A percentile compares a stretch with the other conserved stretches of the same genome.
Evolutionary conservation across 2,113 vertebrate genomes (phyloP).

Genomic region (Tiliqua scincoides): DNA sequence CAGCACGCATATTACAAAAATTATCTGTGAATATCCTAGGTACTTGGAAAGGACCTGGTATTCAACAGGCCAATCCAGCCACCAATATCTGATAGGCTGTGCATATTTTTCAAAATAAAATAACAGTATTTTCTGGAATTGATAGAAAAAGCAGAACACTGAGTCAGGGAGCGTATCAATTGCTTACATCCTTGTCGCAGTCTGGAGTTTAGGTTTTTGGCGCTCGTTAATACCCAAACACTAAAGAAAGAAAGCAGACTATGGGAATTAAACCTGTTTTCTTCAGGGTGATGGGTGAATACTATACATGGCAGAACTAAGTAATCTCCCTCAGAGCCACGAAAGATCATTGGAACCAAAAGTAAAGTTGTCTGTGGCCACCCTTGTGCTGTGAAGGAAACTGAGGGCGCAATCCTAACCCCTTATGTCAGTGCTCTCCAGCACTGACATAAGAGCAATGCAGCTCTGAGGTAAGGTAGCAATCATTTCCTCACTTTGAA

Average conservation of each 20-base stretch:
- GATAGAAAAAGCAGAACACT: neutral
- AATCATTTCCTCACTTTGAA: too few species aligned
- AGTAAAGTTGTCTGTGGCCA: neutral
- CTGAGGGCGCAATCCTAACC: too few species aligned
- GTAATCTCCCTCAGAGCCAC: neutral
- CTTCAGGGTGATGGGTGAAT: neutral
- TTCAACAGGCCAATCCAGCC: too few species aligned
- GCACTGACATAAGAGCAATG: too few species aligned
- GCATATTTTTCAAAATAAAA: neutral
- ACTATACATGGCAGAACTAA: neutral
- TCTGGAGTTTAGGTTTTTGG: neutral
- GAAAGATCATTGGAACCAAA: neutral
- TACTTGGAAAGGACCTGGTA: too few species aligned
- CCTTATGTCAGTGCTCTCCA: too few species aligned
- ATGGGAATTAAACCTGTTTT: neutral
- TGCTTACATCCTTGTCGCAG: neutral
- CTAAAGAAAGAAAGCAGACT: neutral
- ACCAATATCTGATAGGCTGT: too few species aligned
- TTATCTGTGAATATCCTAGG: too few species aligned
- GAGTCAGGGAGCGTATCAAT: neutral
- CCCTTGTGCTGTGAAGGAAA: neutral
- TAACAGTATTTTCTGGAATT: neutral
- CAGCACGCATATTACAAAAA: too few species aligned
- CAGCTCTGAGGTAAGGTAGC: too few species aligned
- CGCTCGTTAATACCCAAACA: too few species aligned